A percentile compares a stretch with the other conserved stretches of the same genome.
Conservation (phyloP, 2,797 vertebrate genomes). For the Gymnothorax javanicus region DNA sequence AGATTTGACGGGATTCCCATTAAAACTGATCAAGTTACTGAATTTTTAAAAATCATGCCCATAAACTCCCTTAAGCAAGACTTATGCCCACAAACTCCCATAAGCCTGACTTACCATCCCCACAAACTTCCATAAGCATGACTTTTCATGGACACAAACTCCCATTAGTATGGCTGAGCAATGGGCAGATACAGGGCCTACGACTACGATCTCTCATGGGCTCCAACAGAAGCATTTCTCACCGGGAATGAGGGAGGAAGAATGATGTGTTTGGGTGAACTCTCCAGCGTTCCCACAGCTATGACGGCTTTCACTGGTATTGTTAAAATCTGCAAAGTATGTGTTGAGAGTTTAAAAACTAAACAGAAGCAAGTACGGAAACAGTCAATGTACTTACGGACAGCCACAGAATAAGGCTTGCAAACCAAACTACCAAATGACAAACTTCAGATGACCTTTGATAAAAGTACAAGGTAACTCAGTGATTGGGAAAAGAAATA, state of each 20-base stretch:
- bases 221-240: constrained; percentile 56
- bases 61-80: no score
- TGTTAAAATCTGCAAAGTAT: constrained; percentile 85
- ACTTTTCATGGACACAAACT: not conserved
- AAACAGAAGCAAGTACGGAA: not conserved
- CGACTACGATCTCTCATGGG: not conserved
- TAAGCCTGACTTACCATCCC: no score
- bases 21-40: no score
- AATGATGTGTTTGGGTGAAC: constrained; percentile 87
- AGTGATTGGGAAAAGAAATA: no score
- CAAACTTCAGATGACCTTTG: no score
- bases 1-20: no score
- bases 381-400: not conserved
- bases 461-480: no score
- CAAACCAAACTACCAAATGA: no score
- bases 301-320: constrained; percentile 95
- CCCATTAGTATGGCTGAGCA: not conserved
- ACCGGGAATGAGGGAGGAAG: constrained; percentile 95
- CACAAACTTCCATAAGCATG: no score
- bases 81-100: not conserved
- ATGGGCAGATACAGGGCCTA: not conserved
- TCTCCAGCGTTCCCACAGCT: constrained; percentile 89
- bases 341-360: not conserved
- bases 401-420: not conserved
- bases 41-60: no score